Conservation (phyloP, 2,113 vertebrate genomes). For the Platycercus adscitus region DNA sequence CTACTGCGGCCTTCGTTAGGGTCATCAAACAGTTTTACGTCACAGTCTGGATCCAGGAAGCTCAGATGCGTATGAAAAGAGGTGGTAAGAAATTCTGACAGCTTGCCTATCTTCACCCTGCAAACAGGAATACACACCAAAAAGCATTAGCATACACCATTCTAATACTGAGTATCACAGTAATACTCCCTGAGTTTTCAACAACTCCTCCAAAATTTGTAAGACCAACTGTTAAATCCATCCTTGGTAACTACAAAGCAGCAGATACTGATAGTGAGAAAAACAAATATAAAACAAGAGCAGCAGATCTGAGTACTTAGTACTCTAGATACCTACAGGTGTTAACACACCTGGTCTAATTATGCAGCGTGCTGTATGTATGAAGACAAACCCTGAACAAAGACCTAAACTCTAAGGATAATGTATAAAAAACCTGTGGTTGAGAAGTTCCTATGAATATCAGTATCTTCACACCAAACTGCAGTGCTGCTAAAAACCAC, state of each 20-base stretch:
- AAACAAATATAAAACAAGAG: background rate
- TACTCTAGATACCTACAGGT: background rate
- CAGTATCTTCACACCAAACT: background rate
- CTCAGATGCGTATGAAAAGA: constrained; percentile 94
- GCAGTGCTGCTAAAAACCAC: background rate
- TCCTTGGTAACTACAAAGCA: background rate
- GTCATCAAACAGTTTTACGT: constrained; percentile 84
- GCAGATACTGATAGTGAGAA: background rate
- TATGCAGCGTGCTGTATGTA: background rate
- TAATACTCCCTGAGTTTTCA: background rate
- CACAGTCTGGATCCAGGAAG: constrained; percentile 90
- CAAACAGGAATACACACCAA: background rate
- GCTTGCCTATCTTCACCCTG: constrained; percentile 91
- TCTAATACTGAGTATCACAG: background rate
- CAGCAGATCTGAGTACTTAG: background rate
- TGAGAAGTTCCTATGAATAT: background rate
- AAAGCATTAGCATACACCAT: background rate
- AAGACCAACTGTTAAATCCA: background rate
- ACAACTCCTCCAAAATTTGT: background rate
- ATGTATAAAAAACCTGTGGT: background rate
- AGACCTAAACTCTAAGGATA: background rate
- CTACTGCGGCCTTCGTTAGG: constrained; percentile 72
- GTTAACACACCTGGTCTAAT: background rate
- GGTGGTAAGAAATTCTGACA: constrained; percentile 92
- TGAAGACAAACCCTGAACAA: background rate